Conservation (phyloP, 37 sponge, comb jelly and placozoan species). For the Theonella swinhoei region DNA sequence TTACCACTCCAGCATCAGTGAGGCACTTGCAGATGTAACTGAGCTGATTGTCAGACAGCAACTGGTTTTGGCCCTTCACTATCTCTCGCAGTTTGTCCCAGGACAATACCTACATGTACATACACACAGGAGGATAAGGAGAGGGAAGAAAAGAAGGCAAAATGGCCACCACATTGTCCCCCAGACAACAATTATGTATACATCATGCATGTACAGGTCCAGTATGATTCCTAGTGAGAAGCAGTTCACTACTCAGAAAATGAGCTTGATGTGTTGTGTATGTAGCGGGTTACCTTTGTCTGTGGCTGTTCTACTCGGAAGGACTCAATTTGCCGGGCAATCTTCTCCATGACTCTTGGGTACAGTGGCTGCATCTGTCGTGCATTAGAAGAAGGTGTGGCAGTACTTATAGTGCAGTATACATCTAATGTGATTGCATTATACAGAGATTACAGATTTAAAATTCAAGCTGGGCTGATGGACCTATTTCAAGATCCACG, state of each 20-base stretch:
- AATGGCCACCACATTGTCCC: too few relatives aligned
- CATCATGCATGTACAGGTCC: too few relatives aligned
- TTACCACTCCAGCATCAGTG: slow-evolving; percentile 77
- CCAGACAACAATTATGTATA: too few relatives aligned
- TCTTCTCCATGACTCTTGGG: slow-evolving; percentile 55
- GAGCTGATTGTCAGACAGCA: slow-evolving; percentile 72
- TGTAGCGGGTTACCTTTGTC: slow-evolving; percentile 22
- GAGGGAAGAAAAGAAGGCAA: too few relatives aligned
- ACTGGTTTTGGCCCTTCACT: slow-evolving; percentile 54
- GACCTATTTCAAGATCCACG: too few relatives aligned
- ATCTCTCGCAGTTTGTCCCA: slow-evolving; percentile 46
- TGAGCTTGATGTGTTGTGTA: too few relatives aligned
- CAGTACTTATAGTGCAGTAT: not conserved
- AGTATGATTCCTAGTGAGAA: too few relatives aligned
- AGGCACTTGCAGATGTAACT: slow-evolving; percentile 57
- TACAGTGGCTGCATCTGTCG: slow-evolving; percentile 57
- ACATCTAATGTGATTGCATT: too few relatives aligned
- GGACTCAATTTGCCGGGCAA: slow-evolving; percentile 47
- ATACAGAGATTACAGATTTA: not conserved
- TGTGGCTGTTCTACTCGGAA: slow-evolving; percentile 45
- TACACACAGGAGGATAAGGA: too few relatives aligned
- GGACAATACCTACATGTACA: slow-evolving; percentile 39
- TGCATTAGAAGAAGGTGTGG: too few relatives aligned
- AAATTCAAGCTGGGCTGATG: not conserved
- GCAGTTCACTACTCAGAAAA: too few relatives aligned